Evolutionary conservation across 2,113 vertebrate species (phyloP).

Genomic region (Theropithecus gelada): DNA sequence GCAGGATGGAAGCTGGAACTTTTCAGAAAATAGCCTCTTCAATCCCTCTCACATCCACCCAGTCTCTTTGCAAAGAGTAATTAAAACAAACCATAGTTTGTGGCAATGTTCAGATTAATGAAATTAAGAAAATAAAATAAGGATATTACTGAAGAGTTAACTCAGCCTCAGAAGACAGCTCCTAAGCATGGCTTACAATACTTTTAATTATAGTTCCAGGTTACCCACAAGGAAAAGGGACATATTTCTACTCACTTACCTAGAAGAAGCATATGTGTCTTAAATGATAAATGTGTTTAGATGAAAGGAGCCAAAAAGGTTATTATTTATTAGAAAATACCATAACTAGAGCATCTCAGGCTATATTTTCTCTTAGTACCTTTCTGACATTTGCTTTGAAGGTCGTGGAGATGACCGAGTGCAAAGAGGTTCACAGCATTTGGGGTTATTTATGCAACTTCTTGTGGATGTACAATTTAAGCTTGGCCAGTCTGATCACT

Average conservation of each 20-base stretch:
- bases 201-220: constrained; percentile 43
- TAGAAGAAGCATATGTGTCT: constrained; percentile 54
- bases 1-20: neutral
- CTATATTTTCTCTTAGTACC: constrained; percentile 69
- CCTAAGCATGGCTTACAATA: neutral
- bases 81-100: neutral
- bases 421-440: constrained; percentile 50
- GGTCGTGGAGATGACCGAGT: constrained; percentile 44
- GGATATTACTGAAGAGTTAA: neutral
- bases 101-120: neutral
- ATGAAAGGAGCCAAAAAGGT: constrained; percentile 62
- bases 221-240: constrained; percentile 9
- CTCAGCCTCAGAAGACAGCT: neutral
- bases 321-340: constrained; percentile 76
- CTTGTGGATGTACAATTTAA: constrained; percentile 65
- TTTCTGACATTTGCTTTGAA: constrained; percentile 70
- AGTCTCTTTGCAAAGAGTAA: neutral
- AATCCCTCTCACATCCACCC: neutral
- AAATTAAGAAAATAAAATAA: constrained; percentile 23
- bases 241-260: constrained; percentile 51
- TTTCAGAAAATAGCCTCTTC: constrained; percentile 1
- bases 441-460: constrained; percentile 65
- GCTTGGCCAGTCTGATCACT: constrained; percentile 53
- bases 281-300: constrained; percentile 74
- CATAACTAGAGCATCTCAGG: constrained; percentile 53